Evolutionary conservation across 2,888 invertebrate genomes (phyloP).

Genomic region (Iphiclides podalirius): DNA sequence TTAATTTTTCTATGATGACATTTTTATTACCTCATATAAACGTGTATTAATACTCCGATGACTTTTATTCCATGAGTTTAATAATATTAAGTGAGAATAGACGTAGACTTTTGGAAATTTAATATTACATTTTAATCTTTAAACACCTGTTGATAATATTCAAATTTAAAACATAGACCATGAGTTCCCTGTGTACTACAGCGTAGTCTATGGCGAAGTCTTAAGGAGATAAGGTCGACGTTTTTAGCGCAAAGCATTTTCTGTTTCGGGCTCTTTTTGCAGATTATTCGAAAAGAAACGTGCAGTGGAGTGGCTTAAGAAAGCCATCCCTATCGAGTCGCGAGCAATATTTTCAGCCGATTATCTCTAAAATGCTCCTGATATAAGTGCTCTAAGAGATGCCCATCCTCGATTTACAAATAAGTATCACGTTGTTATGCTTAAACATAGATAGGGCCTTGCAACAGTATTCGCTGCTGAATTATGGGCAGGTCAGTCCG

Average conservation of each 20-base stretch:
- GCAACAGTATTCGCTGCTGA: no score
- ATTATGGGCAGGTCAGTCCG: no score
- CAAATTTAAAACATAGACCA: no score
- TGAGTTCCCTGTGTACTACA: slow-evolving; percentile 27
- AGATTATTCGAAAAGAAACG: slow-evolving; percentile 71
- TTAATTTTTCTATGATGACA: slow-evolving; percentile 9
- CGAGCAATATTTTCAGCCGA: slow-evolving; percentile 66
- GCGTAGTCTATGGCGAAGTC: slow-evolving; percentile 62
- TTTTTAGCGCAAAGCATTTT: slow-evolving; percentile 78
- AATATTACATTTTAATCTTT: no score
- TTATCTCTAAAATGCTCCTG: slow-evolving; percentile 67
- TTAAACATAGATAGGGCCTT: no score
- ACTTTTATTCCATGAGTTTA: not conserved
- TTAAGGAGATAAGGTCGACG: slow-evolving; percentile 74
- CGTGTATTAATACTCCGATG: not conserved
- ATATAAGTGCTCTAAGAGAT: slow-evolving; percentile 57
- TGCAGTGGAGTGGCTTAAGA: slow-evolving; percentile 62
- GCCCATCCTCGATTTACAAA: slow-evolving; percentile 66
- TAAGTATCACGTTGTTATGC: slow-evolving; percentile 60
- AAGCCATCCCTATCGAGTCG: slow-evolving; percentile 62
- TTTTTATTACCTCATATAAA: slow-evolving; percentile 10
- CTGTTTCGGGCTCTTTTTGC: slow-evolving; percentile 71
- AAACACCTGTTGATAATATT: no score
- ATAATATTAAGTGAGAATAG: no score
- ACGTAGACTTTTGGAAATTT: no score